Evolutionary conservation across 2,113 vertebrate species (phyloP).

Genomic region (Clinocottus analis): DNA sequence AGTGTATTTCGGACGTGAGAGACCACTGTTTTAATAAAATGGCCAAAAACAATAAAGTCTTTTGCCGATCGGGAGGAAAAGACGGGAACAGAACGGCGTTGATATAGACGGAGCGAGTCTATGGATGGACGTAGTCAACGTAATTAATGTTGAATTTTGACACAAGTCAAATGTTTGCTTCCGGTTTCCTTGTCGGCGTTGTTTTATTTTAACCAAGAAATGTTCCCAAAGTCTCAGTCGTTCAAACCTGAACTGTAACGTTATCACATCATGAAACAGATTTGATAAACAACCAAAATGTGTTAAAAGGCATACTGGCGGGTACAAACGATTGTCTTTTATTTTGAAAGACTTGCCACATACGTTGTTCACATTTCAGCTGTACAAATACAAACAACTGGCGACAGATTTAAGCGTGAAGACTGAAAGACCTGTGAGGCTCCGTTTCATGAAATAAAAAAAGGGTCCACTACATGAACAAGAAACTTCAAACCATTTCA

Average conservation of each 20-base stretch:
- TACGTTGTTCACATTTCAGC: neutral
- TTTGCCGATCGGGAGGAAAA: neutral
- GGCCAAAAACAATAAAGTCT: neutral
- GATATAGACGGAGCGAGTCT: neutral
- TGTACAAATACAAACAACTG: neutral
- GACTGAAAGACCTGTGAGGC: neutral
- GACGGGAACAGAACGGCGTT: neutral
- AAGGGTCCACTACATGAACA: neutral
- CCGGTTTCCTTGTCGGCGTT: neutral
- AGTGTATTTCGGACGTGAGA: neutral
- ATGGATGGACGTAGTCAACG: neutral
- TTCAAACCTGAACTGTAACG: neutral
- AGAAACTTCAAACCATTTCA: neutral
- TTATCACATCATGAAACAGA: neutral
- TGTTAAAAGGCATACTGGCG: neutral
- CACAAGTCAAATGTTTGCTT: neutral
- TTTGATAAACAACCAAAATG: neutral
- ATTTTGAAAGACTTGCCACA: no score
- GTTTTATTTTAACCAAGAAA: neutral
- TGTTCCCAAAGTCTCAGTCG: neutral
- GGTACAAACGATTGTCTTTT: neutral
- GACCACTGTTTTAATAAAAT: no score
- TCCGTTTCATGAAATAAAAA: neutral
- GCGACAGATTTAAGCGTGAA: neutral
- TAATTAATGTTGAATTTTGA: neutral